Percentiles rank a stretch among this genome's conserved stretches.
phyloP scores from a whole-genome alignment of 2,797 vertebrate genomes.

The Chloroceryle inda region DNA sequence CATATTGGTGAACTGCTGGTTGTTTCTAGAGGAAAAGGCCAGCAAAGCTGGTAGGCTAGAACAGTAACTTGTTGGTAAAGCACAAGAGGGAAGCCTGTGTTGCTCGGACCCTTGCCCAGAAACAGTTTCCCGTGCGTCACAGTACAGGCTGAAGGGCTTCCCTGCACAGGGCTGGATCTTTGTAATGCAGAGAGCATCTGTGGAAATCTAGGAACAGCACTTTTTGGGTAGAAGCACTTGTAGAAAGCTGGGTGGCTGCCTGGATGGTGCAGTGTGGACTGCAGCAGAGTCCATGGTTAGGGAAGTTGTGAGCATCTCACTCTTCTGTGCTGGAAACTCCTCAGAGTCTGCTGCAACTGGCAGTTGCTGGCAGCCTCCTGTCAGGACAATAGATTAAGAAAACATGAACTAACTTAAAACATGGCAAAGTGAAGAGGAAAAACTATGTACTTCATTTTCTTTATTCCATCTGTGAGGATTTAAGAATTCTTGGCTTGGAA shows the following conservation, averaged over 20 bases:
- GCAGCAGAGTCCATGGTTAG: neutral
- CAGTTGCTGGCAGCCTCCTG: neutral
- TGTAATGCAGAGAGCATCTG: neutral
- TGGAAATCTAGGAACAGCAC: neutral
- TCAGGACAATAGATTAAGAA: neutral
- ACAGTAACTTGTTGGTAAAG: neutral
- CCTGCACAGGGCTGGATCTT: accelerated
- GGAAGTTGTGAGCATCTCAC: neutral
- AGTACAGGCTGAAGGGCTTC: neutral
- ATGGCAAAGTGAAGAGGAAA: neutral
- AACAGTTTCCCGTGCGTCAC: neutral
- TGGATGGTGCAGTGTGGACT: neutral
- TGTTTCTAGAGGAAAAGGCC: neutral
- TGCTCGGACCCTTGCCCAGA: neutral
- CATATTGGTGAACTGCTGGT: accelerated
- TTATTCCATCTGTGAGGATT: neutral
- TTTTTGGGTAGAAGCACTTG: neutral
- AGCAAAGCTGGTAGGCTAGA: neutral
- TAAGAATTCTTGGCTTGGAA: neutral
- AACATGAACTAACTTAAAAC: neutral
- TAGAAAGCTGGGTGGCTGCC: neutral
- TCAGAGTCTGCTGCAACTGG: neutral
- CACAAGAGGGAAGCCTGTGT: neutral
- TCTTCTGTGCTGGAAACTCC: neutral
- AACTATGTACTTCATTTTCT: neutral